Evolutionary conservation across 2,797 vertebrate genomes (phyloP).

Genomic region (Xenopus petersii): DNA sequence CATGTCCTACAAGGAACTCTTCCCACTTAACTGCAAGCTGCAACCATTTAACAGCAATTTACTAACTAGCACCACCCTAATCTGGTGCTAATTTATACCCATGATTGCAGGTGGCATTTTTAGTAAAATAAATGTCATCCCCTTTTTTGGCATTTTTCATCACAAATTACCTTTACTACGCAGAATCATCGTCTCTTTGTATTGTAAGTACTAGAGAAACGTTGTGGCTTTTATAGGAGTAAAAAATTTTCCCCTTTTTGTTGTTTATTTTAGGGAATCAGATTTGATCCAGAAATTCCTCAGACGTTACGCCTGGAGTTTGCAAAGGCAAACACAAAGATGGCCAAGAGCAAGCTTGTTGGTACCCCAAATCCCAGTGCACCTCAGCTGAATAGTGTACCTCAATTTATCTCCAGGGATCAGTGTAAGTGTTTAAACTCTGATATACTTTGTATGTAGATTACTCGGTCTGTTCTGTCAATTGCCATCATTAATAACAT

Average conservation of each 20-base stretch:
- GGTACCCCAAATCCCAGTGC: slow-evolving; percentile 74
- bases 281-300: slow-evolving; percentile 77
- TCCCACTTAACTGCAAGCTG: not conserved
- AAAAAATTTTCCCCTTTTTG: slow-evolving; percentile 50
- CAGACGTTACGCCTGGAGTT: slow-evolving; percentile 77
- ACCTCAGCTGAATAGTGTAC: slow-evolving; percentile 68
- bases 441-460: too few species aligned
- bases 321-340: slow-evolving; percentile 79
- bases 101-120: too few species aligned
- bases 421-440: slow-evolving; percentile 65
- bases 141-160: too few species aligned
- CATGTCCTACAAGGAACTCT: not conserved
- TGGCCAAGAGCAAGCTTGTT: slow-evolving; percentile 77
- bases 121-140: too few species aligned
- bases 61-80: too few species aligned
- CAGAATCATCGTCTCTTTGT: too few species aligned
- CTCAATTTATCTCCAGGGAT: slow-evolving; percentile 77
- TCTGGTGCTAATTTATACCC: too few species aligned
- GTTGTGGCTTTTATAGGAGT: not conserved
- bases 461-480: too few species aligned
- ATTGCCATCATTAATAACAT: too few species aligned
- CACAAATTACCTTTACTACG: too few species aligned
- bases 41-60: not conserved
- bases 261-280: slow-evolving; percentile 68
- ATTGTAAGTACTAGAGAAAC: too few species aligned